Evolutionary conservation across 2,113 vertebrate genomes (phyloP).

Genomic region (Calidris pygmaea): DNA sequence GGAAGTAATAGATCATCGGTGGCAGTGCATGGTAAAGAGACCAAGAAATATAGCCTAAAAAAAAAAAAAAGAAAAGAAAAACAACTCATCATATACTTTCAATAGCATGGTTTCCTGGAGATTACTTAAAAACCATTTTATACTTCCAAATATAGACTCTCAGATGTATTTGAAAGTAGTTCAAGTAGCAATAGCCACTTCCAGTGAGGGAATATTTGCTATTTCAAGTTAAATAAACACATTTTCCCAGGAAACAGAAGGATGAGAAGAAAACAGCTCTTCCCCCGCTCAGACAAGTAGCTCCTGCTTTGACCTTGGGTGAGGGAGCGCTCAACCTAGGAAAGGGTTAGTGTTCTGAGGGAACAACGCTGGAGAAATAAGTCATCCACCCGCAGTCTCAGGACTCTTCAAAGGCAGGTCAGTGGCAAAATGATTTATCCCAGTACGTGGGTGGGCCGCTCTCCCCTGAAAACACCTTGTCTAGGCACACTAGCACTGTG

Average conservation of each 20-base stretch:
- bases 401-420: not conserved
- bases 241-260: not conserved
- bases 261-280: not conserved
- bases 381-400: not conserved
- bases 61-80: not conserved
- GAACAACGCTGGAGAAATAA: not conserved
- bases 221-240: not conserved
- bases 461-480: not conserved
- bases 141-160: not conserved
- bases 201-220: not conserved
- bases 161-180: not conserved
- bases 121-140: not conserved
- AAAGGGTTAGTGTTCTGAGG: not conserved
- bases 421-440: not conserved
- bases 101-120: not conserved
- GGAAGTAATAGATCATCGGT: slow-evolving; percentile 78
- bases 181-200: not conserved
- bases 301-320: not conserved
- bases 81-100: not conserved
- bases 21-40: slow-evolving; percentile 74
- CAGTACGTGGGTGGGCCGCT: rapidly evolving
- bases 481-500: rapidly evolving
- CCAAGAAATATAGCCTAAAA: slow-evolving; percentile 74
- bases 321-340: rapidly evolving
- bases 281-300: not conserved